Base-by-base conservation (phyloP, 2,888 invertebrate species). In the Hirtodrosophila confusa region DNA sequence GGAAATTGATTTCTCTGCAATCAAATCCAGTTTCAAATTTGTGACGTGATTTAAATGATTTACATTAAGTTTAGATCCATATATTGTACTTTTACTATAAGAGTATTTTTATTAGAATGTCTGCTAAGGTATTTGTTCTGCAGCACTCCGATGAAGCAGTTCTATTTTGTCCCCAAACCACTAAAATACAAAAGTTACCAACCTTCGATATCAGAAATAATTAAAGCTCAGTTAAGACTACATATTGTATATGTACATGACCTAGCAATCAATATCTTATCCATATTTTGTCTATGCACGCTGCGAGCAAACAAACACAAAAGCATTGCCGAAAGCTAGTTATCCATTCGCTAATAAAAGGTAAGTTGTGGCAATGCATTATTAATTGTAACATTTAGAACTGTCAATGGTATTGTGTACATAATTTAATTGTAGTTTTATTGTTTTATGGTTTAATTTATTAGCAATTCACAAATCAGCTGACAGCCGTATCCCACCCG, bases 381-480 rank as follows among this genome's bases (percentile, higher is more conserved):
- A 54, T 53, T 43, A 62, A 68, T 58, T 29, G 4, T n/a, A 35
- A 27, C 23, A 47, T 49, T 57, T 31, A 7, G 9, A 35, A 12
- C 33, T 44, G 11, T 9, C n/a, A 48, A 45, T 62, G 39, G 60
- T 50, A 49, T 47, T 47, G 54, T 43, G 51, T 56, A 41, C 35
- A 43, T 51, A 47, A 49, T 66, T 71, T 75, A 64, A 82, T 79
- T 70, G 69, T 33, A n/a, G 49, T 79, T 85, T 75, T 65, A 82
- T 82, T 78, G 65, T 58, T 56, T 39, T 40, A 66, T 76, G 67
- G 68, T 79, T 77, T 64, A 60, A 70, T 82, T 78, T 65, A 75
- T 63, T 55, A 54, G 35, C 61, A 50, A 64, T 67, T 69, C 62
- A 40, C 57, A 53, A 61, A 54, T 43, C 41, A 31, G 10, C 39